These are phyloP conservation scores for Falco naumanni DNA, from an alignment of 2,797 vertebrate genomes.

Conservation along the genomic window DNA sequence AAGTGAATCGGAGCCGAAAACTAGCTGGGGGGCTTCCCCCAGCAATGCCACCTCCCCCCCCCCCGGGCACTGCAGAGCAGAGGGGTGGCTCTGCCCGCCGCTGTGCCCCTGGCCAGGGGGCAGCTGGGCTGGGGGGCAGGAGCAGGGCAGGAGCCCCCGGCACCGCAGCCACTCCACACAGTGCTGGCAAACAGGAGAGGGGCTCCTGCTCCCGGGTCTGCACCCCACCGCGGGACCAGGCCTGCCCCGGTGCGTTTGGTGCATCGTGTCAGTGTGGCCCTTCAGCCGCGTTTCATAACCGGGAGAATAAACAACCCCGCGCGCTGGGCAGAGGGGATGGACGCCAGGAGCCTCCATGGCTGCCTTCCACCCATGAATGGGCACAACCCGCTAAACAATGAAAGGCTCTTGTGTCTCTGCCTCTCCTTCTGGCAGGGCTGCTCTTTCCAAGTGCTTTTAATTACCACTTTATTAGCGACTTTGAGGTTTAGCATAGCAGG, in stretches of 20 bases:
- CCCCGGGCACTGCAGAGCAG: accelerated
- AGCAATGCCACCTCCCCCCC: not conserved
- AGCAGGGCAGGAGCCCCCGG: not conserved
- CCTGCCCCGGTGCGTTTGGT: accelerated
- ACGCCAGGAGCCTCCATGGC: not conserved
- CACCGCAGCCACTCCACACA: not conserved
- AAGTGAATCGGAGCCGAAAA: not conserved
- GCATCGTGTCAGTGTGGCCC: accelerated
- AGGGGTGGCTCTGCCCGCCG: not conserved
- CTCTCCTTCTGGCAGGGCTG: conserved; percentile 49
- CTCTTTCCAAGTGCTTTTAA: conserved; percentile 65
- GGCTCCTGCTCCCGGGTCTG: accelerated
- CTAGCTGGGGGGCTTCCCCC: not conserved
- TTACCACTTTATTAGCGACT: conserved; percentile 43
- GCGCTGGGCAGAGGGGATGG: not conserved
- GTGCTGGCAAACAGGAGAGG: not conserved
- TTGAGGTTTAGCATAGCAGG: not conserved
- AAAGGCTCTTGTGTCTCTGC: conserved; percentile 28
- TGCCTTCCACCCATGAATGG: conserved; percentile 31
- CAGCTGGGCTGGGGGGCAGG: not conserved
- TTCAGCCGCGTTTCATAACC: not conserved
- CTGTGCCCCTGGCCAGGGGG: accelerated
- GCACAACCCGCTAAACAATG: conserved; percentile 38
- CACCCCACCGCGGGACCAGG: not conserved
- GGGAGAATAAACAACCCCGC: not conserved